Percentiles rank a stretch among this genome's conserved stretches.
These are phyloP conservation scores for Prietella phreatophila DNA, from an alignment of 2,113 vertebrate genomes.

Conservation along the genomic window DNA sequence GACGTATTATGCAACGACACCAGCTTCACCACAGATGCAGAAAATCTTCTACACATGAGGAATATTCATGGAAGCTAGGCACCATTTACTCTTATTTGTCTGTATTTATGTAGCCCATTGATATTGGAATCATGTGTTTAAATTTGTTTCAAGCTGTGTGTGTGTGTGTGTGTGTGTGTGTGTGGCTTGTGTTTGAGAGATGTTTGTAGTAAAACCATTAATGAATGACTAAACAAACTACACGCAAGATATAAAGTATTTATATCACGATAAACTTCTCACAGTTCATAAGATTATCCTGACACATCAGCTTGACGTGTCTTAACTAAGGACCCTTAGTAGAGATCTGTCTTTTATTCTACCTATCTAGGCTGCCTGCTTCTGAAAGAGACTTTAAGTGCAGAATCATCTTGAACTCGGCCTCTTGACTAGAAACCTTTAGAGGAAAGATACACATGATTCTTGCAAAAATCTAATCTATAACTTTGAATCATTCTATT, in stretches of 20 bases:
- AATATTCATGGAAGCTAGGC: not conserved
- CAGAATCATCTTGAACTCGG: not conserved
- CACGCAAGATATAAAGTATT: not conserved
- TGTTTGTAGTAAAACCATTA: not conserved
- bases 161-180: not conserved
- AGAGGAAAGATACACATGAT: slow-evolving; percentile 1
- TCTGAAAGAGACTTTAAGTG: slow-evolving; percentile 1
- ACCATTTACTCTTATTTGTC: not conserved
- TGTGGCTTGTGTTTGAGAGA: slow-evolving; percentile 14
- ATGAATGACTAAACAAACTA: not conserved
- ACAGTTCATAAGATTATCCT: not conserved
- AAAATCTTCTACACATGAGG: not conserved
- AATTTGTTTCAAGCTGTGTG: not conserved
- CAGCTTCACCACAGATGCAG: not conserved
- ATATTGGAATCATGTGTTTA: not conserved
- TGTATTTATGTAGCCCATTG: not conserved
- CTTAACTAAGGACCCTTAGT: not conserved
- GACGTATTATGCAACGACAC: not conserved
- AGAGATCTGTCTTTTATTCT: not conserved
- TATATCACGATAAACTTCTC: not conserved
- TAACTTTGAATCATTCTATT: slow-evolving; percentile 43
- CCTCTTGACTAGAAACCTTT: not conserved
- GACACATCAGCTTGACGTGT: too few relatives aligned
- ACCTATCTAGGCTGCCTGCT: not conserved
- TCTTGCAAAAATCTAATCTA: slow-evolving; percentile 22